phyloP scores from a whole-genome alignment of 2,888 invertebrate genomes.

The Caenorhabditis zanzibari region DNA sequence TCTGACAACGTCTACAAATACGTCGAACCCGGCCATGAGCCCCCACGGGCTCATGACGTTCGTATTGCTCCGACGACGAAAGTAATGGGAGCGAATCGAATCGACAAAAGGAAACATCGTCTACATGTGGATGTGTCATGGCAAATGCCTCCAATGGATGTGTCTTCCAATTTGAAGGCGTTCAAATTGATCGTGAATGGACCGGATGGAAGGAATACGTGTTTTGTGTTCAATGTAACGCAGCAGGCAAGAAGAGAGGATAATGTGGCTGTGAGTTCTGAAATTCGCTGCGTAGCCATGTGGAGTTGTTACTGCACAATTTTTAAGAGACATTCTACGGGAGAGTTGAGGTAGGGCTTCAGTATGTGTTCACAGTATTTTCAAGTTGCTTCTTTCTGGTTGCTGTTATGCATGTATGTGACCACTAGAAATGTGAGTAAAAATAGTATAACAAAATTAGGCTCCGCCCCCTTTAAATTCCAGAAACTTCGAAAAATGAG shows the following conservation, averaged over 20 bases:
- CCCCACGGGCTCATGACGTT: conserved; percentile 80
- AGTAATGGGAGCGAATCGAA: conserved; percentile 66
- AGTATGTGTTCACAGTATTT: no score
- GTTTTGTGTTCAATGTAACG: conserved; percentile 81
- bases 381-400: no score
- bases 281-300: no score
- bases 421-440: no score
- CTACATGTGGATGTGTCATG: conserved; percentile 82
- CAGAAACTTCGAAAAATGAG: no score
- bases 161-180: conserved; percentile 67
- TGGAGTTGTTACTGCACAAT: no score
- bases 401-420: no score
- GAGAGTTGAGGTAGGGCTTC: no score
- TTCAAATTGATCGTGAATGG: conserved; percentile 79
- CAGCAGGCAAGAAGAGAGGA: conserved; percentile 63
- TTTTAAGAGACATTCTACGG: no score
- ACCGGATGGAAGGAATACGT: conserved; percentile 73
- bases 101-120: conserved; percentile 71
- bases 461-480: no score
- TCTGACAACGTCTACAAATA: conserved; percentile 64
- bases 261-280: conserved; percentile 56
- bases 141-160: conserved; percentile 77
- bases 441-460: no score
- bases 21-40: conserved; percentile 65
- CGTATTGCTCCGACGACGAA: conserved; percentile 79